Base-by-base conservation (phyloP, 2,888 invertebrate genomes). In the Cyaniris semiargus region DNA sequence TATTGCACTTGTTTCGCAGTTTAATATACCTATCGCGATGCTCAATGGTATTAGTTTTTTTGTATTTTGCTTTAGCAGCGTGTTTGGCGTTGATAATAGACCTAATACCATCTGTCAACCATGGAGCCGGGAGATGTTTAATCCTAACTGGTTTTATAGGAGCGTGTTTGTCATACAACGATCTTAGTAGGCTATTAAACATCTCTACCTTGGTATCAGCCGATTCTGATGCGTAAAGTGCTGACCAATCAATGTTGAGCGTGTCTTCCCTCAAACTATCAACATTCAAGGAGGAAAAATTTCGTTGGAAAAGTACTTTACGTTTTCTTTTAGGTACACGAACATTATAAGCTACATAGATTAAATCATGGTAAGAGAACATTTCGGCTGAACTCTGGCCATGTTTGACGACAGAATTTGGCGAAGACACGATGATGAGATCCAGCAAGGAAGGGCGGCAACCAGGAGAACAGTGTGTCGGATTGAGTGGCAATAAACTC, bases 91-190 rank as follows among this genome's bases (percentile, higher is more conserved):
- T 53, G 2, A 53, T 66, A 15, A 76, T 15, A 1, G n/a, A n/a
- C 13, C 38, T 76, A 8, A 76, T n/a, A n/a, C 44, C 66, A 6
- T 44, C 66, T 6, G 60, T 60, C 23, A 76, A 23, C 76, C 66
- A 66, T 1, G 76, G 76, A 23, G 76, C 60, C 15, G 76, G 66
- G 23, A 66, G 44, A 31, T 76, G 76, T 58, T 76, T 76, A 5
- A 76, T 44, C 6, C 27, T 34, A 8, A 70, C 66, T 18, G 66
- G 66, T 13, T 70, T 76, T 18, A 18, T 4, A 53, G 53, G 53
- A 53, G 53, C 53, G 8, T 53, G 53, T 18, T 53, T 53, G 15
- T 53, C 53, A 13, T 53, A 15, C 8, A 53, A 4, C 1, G 53
- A 53, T 18, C 8, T 53, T 2, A 53, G 53, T 18, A 18, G 15